Conservation (phyloP, 2,113 vertebrate species). For the Oreotragus oreotragus region DNA sequence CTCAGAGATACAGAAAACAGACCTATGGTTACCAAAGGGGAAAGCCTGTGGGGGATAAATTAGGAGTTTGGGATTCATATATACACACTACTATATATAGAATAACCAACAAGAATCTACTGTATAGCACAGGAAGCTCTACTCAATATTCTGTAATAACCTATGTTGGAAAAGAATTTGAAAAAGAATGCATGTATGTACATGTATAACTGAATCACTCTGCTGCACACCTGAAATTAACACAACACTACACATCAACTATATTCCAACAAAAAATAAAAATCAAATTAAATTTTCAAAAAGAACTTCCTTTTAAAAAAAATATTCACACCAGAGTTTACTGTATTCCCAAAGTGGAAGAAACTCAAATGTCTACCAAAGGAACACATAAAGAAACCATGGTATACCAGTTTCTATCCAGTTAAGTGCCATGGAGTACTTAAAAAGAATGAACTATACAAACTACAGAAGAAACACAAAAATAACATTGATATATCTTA, state of each 20-base stretch:
- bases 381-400: not conserved
- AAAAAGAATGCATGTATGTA: not conserved
- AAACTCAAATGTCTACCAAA: not conserved
- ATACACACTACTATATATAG: not conserved
- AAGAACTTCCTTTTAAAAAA: not conserved
- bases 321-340: not conserved
- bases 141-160: not conserved
- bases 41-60: not conserved
- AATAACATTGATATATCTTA: not conserved
- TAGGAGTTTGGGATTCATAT: not conserved
- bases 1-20: not conserved
- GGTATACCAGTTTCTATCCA: not conserved
- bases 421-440: not conserved
- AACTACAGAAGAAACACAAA: not conserved
- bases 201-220: not conserved
- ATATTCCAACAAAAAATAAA: not conserved
- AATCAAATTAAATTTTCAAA: not conserved
- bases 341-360: not conserved
- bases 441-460: not conserved
- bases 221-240: not conserved
- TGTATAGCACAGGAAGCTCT: not conserved
- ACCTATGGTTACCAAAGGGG: not conserved
- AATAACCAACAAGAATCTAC: not conserved
- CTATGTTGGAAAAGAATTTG: not conserved
- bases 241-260: not conserved